phyloP scores from a whole-genome alignment of 2,888 invertebrate genomes.

The Leptinotarsa rubiginosa region DNA sequence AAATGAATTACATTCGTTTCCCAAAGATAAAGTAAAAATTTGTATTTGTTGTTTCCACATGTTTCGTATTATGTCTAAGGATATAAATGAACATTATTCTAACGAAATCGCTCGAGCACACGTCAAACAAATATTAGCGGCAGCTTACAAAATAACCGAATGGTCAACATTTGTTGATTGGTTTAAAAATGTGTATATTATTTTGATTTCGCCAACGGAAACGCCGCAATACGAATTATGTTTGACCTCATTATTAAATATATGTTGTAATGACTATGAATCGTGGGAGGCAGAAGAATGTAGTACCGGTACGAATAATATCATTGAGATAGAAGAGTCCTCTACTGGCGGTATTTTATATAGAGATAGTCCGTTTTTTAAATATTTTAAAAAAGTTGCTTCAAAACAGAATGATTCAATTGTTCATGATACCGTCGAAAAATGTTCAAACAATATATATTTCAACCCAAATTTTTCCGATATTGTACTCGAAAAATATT shows the following conservation, averaged over 20 bases:
- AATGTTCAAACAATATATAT: neutral
- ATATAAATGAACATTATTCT: neutral
- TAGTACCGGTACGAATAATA: neutral
- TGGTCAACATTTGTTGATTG: neutral
- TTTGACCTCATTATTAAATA: neutral
- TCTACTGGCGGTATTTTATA: neutral
- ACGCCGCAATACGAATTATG: neutral
- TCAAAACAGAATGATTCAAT: neutral
- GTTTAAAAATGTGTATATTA: neutral
- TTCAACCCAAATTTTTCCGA: neutral
- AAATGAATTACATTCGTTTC: neutral
- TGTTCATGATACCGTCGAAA: neutral
- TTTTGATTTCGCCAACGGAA: slow-evolving; percentile 11
- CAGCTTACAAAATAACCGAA: neutral
- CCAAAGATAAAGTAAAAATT: neutral
- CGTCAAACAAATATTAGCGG: neutral
- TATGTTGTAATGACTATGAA: neutral
- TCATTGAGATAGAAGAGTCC: neutral
- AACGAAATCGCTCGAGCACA: neutral
- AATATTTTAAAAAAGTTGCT: neutral
- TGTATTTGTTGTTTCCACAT: slow-evolving; percentile 14
- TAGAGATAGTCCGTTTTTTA: neutral
- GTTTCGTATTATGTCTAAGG: neutral
- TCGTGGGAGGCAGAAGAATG: neutral
- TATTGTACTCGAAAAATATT: slow-evolving; percentile 24